Conservation (phyloP, 2,797 vertebrate genomes). For the Martes flavigula region DNA sequence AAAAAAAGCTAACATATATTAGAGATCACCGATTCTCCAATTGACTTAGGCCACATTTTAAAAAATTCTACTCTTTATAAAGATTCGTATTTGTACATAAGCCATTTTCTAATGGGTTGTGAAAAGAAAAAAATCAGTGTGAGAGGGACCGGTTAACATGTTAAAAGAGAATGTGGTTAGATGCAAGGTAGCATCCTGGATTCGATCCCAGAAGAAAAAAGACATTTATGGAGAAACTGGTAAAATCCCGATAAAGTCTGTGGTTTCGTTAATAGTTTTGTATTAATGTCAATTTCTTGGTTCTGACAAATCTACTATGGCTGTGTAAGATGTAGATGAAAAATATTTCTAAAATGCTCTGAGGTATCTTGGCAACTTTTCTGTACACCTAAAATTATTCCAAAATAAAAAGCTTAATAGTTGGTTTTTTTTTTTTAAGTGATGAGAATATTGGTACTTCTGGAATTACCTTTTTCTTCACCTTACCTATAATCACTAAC, state of each 20-base stretch:
- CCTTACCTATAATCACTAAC: background rate
- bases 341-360: background rate
- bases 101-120: background rate
- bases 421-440: background rate
- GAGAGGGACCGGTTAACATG: background rate
- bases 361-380: background rate
- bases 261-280: background rate
- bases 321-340: background rate
- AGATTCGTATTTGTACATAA: conserved; percentile 30
- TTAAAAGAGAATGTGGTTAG: background rate
- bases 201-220: background rate
- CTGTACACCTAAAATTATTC: background rate
- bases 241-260: background rate
- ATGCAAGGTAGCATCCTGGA: background rate
- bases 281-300: background rate
- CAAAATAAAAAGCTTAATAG: background rate
- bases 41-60: background rate
- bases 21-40: conserved; percentile 2
- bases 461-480: background rate
- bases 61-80: conserved; percentile 16
- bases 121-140: background rate
- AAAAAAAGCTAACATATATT: conserved; percentile 38
- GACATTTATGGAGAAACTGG: background rate
- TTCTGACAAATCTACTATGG: background rate
- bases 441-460: background rate